A percentile compares a stretch with the other conserved stretches of the same genome.
These are phyloP conservation scores for Gibbula magus DNA, from an alignment of 2,888 invertebrate genomes.

Conservation along the genomic window DNA sequence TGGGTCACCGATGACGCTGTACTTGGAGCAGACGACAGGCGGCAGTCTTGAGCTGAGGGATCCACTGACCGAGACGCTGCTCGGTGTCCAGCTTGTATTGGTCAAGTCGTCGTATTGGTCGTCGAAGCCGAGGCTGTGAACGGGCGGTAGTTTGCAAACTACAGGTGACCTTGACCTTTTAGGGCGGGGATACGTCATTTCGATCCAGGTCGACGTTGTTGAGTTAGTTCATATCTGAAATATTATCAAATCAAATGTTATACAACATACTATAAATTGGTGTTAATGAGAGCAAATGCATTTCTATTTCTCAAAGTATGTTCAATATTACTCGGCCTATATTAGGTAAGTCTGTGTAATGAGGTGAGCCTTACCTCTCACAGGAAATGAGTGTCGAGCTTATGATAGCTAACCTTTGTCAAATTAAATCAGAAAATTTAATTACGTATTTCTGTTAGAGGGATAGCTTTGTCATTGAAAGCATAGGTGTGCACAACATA, in stretches of 20 bases:
- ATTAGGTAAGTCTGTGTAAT: neutral
- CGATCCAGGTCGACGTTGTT: neutral
- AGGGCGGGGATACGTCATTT: neutral
- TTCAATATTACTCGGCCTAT: too few species aligned
- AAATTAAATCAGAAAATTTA: too few species aligned
- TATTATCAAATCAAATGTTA: neutral
- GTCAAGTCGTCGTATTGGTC: neutral
- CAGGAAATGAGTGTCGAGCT: too few species aligned
- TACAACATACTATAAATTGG: neutral
- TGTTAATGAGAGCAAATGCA: too few species aligned
- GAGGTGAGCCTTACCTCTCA: too few species aligned
- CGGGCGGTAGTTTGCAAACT: neutral
- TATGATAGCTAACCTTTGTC: too few species aligned
- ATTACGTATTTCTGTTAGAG: too few species aligned
- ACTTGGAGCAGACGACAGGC: neutral
- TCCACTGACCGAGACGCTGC: neutral
- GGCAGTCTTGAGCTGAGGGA: neutral
- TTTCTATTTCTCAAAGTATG: too few species aligned
- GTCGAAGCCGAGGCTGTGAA: neutral
- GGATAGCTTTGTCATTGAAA: too few species aligned
- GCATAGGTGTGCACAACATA: too few species aligned
- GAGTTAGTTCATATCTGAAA: neutral
- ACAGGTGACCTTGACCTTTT: neutral
- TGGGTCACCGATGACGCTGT: neutral
- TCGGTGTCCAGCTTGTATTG: neutral